A percentile compares a stretch with the other conserved stretches of the same genome.
These are phyloP conservation scores for Myotis planiceps DNA, from an alignment of 2,797 vertebrate species.

Conservation along the genomic window DNA sequence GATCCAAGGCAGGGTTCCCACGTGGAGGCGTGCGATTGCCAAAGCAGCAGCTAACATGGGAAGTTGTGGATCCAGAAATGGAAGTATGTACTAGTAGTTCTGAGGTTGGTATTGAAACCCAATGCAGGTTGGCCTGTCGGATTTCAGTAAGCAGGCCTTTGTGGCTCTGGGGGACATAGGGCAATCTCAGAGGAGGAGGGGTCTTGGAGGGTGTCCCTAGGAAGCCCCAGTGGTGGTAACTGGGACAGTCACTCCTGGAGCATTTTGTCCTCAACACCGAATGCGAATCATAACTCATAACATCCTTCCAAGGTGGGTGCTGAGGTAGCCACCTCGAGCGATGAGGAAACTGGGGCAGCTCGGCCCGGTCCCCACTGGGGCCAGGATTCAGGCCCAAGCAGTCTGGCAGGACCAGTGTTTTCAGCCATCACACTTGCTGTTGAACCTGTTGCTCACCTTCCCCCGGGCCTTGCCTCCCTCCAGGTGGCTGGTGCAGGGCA, in stretches of 20 bases:
- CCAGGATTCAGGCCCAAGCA: not conserved
- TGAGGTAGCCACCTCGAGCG: not conserved
- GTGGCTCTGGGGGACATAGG: not conserved
- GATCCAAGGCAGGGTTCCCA: not conserved
- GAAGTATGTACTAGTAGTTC: not conserved
- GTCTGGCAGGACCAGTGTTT: not conserved
- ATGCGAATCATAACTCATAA: accelerated
- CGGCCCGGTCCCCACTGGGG: not conserved
- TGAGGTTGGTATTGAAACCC: not conserved
- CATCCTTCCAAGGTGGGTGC: not conserved
- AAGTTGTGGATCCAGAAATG: not conserved
- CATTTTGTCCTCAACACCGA: not conserved
- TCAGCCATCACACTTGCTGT: not conserved
- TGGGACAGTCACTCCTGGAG: not conserved
- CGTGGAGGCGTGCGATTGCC: not conserved
- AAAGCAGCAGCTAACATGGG: not conserved
- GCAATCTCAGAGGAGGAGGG: not conserved
- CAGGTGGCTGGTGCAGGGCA: not conserved
- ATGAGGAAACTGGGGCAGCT: not conserved
- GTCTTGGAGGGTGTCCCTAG: not conserved
- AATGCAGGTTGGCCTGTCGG: not conserved
- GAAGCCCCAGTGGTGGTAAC: not conserved
- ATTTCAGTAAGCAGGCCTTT: not conserved
- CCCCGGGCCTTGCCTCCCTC: not conserved
- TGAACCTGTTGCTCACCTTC: not conserved